These are phyloP conservation scores for Apis cerana DNA, from an alignment of 1,140 invertebrate genomes.

Conservation along the genomic window DNA sequence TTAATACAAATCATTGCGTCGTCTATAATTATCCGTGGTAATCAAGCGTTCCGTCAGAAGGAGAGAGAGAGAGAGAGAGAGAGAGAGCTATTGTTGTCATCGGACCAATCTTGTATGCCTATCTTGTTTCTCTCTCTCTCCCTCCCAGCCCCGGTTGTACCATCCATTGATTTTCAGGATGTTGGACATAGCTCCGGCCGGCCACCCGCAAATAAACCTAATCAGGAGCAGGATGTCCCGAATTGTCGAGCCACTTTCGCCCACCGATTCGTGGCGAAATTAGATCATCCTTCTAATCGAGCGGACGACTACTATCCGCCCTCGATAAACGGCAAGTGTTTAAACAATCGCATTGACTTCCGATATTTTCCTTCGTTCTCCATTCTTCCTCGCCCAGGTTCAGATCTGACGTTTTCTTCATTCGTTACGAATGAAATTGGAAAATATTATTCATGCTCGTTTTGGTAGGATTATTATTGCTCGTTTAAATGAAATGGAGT, in stretches of 20 bases:
- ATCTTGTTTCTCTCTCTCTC: conserved; percentile 51
- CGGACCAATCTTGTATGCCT: conserved; percentile 53
- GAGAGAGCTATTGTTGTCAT: conserved; percentile 47
- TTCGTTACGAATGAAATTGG: too few species aligned
- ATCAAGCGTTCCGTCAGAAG: conserved; percentile 29
- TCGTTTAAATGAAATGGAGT: too few species aligned
- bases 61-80: not conserved
- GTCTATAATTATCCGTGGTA: conserved; percentile 41
- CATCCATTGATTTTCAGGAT: conserved; percentile 73
- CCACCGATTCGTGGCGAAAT: conserved; percentile 34
- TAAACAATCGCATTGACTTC: too few species aligned
- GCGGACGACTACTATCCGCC: conserved; percentile 23
- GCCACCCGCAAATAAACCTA: conserved; percentile 77
- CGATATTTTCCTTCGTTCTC: too few species aligned
- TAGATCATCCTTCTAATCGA: conserved; percentile 53
- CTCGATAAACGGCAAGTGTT: not conserved
- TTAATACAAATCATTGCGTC: conserved; percentile 33
- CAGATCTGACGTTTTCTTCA: too few species aligned
- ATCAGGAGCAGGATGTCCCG: conserved; percentile 68
- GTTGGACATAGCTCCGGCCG: conserved; percentile 70
- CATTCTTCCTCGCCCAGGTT: too few species aligned
- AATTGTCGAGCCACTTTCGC: conserved; percentile 73
- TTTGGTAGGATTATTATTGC: too few species aligned
- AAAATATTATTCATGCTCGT: too few species aligned
- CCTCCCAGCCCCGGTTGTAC: conserved; percentile 23